Evolutionary conservation across 2,888 invertebrate species (phyloP).

Genomic region (Lagria hirta): DNA sequence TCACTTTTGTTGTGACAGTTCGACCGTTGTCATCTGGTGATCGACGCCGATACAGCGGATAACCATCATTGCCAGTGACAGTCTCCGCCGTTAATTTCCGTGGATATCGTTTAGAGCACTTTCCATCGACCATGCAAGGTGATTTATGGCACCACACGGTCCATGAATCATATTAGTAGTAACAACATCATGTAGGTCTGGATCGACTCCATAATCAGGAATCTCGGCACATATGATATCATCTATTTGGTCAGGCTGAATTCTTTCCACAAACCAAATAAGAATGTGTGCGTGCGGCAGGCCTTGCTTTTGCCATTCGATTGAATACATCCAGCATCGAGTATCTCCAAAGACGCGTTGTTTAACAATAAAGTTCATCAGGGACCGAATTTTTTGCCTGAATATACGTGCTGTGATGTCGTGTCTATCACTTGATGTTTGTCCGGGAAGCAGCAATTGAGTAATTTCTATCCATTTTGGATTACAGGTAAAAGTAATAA

Average conservation of each 20-base stretch:
- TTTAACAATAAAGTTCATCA: slow-evolving; percentile 6
- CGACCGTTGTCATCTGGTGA: slow-evolving; percentile 4
- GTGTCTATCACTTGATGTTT: slow-evolving; percentile 10
- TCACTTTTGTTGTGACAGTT: background rate
- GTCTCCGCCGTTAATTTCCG: slow-evolving; percentile 19
- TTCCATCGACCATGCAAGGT: slow-evolving; percentile 50
- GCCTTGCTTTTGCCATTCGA: slow-evolving; percentile 15
- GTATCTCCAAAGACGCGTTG: slow-evolving; percentile 6
- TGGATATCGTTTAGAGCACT: slow-evolving; percentile 41
- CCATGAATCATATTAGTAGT: slow-evolving; percentile 51
- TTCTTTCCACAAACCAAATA: slow-evolving; percentile 24
- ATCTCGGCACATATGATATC: slow-evolving; percentile 43
- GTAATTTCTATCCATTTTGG: slow-evolving; percentile 45
- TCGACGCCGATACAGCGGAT: slow-evolving; percentile 15
- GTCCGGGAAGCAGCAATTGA: slow-evolving; percentile 24
- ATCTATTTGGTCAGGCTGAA: slow-evolving; percentile 30
- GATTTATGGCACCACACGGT: slow-evolving; percentile 46
- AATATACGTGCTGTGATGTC: slow-evolving; percentile 13
- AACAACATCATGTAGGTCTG: slow-evolving; percentile 39
- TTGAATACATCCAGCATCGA: slow-evolving; percentile 26
- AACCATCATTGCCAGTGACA: slow-evolving; percentile 21
- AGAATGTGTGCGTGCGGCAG: slow-evolving; percentile 41
- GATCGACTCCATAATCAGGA: slow-evolving; percentile 39
- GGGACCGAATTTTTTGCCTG: slow-evolving; percentile 8
- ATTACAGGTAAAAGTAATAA: slow-evolving; percentile 53